These are phyloP conservation scores for Parapristionchus giblindavisi DNA, from an alignment of 2,888 invertebrate species.

Conservation along the genomic window DNA sequence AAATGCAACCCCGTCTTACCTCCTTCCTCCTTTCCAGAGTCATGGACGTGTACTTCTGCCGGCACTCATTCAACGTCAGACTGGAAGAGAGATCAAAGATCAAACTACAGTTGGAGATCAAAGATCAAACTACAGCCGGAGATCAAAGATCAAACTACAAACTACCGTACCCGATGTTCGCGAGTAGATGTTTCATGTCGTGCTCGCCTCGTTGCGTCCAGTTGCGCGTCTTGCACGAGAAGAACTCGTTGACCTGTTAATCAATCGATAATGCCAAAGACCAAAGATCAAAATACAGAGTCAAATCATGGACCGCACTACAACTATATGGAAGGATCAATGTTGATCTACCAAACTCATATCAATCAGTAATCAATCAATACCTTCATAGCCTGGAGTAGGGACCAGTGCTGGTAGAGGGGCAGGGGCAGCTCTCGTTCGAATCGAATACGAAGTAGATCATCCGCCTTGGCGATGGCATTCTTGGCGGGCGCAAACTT, in stretches of 20 bases:
- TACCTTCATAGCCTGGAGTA: constrained; percentile 59
- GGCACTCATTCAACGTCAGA: constrained; percentile 59
- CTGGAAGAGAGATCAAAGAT: constrained; percentile 44
- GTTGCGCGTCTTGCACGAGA: constrained; percentile 60
- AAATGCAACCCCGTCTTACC: too few species aligned
- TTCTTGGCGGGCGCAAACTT: constrained; percentile 49
- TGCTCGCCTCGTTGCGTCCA: constrained; percentile 64
- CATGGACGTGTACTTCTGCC: constrained; percentile 57
- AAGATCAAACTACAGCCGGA: too few species aligned
- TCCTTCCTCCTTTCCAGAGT: constrained; percentile 54
- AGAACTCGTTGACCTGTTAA: constrained; percentile 48
- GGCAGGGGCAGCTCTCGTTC: constrained; percentile 63
- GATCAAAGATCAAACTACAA: constrained; percentile 35
- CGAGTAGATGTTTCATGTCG: constrained; percentile 54
- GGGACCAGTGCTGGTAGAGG: constrained; percentile 62
- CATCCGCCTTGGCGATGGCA: constrained; percentile 49
- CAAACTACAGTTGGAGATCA: too few species aligned
- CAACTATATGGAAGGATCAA: too few species aligned
- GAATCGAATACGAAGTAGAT: constrained; percentile 58
- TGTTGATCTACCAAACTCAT: too few species aligned
- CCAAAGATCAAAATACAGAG: too few species aligned
- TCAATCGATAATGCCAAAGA: too few species aligned
- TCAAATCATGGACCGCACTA: too few species aligned
- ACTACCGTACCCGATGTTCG: constrained; percentile 47
- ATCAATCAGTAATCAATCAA: too few species aligned